Percentiles rank a stretch among this genome's conserved stretches.
These are phyloP conservation scores for Troilus luridus DNA, from an alignment of 2,888 invertebrate species.

Conservation along the genomic window DNA sequence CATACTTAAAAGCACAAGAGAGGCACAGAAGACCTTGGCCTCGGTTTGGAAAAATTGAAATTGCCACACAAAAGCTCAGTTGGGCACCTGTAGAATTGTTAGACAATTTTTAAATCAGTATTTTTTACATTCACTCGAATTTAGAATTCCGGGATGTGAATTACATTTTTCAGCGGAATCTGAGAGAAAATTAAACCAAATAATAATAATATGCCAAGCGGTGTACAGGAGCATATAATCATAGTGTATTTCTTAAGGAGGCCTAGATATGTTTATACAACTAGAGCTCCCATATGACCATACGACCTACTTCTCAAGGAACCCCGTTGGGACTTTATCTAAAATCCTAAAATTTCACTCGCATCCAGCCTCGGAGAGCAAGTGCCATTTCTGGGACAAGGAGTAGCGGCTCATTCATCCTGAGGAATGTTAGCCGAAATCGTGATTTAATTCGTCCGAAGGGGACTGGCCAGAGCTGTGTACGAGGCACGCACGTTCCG, in stretches of 20 bases:
- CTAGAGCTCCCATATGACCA: not conserved
- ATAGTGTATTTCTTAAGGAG: not conserved
- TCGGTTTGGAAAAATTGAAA: no score
- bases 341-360: not conserved
- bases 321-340: not conserved
- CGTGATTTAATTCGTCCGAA: slow-evolving; percentile 42
- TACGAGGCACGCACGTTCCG: slow-evolving; percentile 6
- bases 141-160: no score
- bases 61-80: no score
- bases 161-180: no score
- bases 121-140: no score
- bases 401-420: slow-evolving; percentile 22
- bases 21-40: no score
- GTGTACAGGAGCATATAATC: not conserved
- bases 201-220: no score
- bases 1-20: no score
- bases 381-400: slow-evolving; percentile 42
- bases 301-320: not conserved
- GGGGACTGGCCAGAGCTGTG: not conserved
- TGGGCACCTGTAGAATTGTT: no score
- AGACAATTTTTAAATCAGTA: no score
- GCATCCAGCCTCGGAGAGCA: not conserved
- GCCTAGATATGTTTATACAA: not conserved
- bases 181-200: no score
- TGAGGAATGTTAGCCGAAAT: slow-evolving; percentile 42